Base-by-base conservation (phyloP, 2,888 invertebrate genomes). In the Girardia tigrina region DNA sequence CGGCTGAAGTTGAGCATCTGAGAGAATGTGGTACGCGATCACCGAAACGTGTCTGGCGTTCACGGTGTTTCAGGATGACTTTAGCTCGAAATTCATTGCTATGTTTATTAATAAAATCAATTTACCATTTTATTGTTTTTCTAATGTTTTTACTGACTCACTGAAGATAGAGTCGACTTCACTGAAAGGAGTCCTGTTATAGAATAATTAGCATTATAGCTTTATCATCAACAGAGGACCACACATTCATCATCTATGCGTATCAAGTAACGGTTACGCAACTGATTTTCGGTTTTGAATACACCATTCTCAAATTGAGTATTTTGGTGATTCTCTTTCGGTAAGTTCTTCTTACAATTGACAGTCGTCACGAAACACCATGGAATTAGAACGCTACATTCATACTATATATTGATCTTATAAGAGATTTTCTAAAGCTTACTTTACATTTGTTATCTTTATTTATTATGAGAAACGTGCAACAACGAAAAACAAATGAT, bases 361-460 rank as follows among this genome's bases (percentile, higher is more conserved):
- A 94, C 82, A 87, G 92, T 2, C 90, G 90, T 81, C 90, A 90
- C 85, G 94, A 97, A 82, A 91, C 91, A 70, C 95, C 95, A 0
- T 99, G 98, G 98, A 98, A 99, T 84, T 94, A 92, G 84, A 98
- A 99, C 85, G 95, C 97, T 12, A 94, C 97, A 0, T 97, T 94
- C 81, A 86, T 98, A 42, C 87, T 99, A 0, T 97, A 98, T 83
- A 92, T 94, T 0, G 98, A 99, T 85, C 87, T 99, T 76, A 88
- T 94, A 42, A 92, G 97, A 88, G 88, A 88, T 76, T 85, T 88
- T 78, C 82, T 87, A 75, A 88, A 89, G 84, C 89, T 94, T 70
- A 82, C 88, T 69, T 87, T 98, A 70, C 98, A 97, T 83, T 87
- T 92, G 74, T 88, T 91, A 42, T 98, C 98, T 84, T 91, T 95